Evolutionary conservation across 2,797 vertebrate species (phyloP).

Genomic region (Avahi laniger): DNA sequence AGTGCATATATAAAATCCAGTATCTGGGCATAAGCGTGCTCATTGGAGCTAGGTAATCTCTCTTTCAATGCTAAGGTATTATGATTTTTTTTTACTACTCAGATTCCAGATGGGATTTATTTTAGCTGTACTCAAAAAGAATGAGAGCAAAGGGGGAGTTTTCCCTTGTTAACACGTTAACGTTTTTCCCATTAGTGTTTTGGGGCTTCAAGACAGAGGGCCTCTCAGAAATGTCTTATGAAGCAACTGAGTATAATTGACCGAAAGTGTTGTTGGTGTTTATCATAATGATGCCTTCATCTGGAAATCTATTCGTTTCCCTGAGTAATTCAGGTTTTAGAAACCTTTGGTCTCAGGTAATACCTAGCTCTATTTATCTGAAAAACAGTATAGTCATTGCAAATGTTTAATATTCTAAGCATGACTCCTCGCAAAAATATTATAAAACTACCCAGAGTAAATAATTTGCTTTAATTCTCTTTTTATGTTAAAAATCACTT

Average conservation of each 20-base stretch:
- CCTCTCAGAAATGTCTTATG: background rate
- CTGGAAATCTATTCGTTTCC: slow-evolving; percentile 9
- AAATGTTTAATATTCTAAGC: slow-evolving; percentile 35
- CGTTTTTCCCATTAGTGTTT: background rate
- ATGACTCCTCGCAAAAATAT: background rate
- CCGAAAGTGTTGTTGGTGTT: background rate
- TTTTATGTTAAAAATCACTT: slow-evolving; percentile 36
- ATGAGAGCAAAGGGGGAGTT: background rate
- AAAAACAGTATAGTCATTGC: background rate
- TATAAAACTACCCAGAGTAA: background rate
- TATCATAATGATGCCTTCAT: background rate
- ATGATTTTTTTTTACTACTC: background rate
- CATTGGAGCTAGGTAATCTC: background rate
- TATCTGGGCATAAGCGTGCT: background rate
- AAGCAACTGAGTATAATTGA: background rate
- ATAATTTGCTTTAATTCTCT: background rate
- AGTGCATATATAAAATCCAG: background rate
- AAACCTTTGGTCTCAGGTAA: background rate
- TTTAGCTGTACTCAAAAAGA: background rate
- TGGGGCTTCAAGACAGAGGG: background rate
- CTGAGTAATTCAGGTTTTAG: slow-evolving; percentile 34
- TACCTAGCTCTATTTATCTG: background rate
- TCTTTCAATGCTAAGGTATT: background rate
- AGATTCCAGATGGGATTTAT: background rate
- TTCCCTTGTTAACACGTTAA: background rate